Evolutionary conservation across 2,797 vertebrate genomes (phyloP), one percentile per base, ranked within the genome.

Genomic region (Diplodus puntazzo): DNA sequence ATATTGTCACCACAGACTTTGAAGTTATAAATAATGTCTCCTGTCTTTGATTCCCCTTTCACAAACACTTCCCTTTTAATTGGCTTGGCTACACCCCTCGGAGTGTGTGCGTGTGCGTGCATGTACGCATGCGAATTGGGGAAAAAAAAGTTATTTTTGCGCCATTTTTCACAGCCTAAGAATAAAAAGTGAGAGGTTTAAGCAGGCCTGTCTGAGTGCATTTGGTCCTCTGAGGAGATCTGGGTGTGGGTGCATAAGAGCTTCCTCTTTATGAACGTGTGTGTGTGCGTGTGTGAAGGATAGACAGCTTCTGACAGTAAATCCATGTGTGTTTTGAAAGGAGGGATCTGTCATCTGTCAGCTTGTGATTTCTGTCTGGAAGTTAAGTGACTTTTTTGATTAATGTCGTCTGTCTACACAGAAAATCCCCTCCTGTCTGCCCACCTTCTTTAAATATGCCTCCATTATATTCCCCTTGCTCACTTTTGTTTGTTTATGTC

Each of bases 1-100:
- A 17, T 50, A 78, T 59, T 79, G 84, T 81, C 81, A 73, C 59
- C 13, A 65, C 85, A 81, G 27, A 69, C 86, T 90, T 90, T 90
- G 84, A 89, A 89, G 85, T 86, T 90, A 82, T 81, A 82, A 88
- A 86, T 86, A 86, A 82, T 75, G 39, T 76, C 54, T 65, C 55
- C 54, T 63, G 62, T 70, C 66, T 75, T 74, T 77, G 5, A 80
- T 81, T 69, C 67, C 73, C 43, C 25, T 30, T 52, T 84, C 58
- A 61, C 27, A 64, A 79, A 34, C 73, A 21, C 77, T 69, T 49
- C 5, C 21, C 71, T 30, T 84, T 89, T 84, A 88, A 91, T 82
- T 90, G 76, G 70, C 62, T 83, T 68, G 57, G 66, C 54, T 69
- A 48, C 67, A 58, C 62, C 54, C 30, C 4, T 69, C 70, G 42